These are phyloP conservation scores for Australoheros facetus DNA, from an alignment of 2,797 vertebrate species.

Conservation along the genomic window DNA sequence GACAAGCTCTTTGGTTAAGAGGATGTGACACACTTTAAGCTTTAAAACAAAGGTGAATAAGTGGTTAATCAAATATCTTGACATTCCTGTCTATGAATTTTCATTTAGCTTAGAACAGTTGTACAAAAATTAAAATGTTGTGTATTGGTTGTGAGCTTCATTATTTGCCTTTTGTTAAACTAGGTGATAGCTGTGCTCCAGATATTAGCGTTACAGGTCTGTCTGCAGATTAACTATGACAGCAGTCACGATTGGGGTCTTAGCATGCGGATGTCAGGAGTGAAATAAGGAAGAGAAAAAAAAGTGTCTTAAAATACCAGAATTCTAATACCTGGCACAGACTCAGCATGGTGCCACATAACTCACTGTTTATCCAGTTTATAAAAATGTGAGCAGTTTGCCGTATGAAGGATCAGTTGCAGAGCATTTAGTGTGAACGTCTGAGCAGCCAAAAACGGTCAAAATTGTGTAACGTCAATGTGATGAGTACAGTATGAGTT, in stretches of 20 bases:
- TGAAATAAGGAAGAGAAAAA: not conserved
- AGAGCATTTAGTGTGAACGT: accelerated
- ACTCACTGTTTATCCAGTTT: not conserved
- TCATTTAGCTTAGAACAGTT: not conserved
- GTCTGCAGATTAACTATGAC: not conserved
- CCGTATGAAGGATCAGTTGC: not conserved
- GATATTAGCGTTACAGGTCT: not conserved
- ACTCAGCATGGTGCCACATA: accelerated
- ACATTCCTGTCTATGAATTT: not conserved
- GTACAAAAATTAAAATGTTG: not conserved
- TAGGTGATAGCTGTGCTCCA: not conserved
- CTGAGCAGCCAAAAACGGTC: too few relatives aligned
- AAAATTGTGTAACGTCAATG: too few relatives aligned
- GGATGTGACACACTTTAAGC: accelerated
- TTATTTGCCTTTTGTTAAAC: not conserved
- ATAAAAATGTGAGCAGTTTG: not conserved
- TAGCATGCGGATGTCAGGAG: not conserved
- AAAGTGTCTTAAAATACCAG: not conserved
- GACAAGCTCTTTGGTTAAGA: not conserved
- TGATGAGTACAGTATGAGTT: slow-evolving; percentile 5
- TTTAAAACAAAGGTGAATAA: not conserved
- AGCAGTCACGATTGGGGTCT: not conserved
- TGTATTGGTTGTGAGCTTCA: not conserved
- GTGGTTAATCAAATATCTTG: not conserved
- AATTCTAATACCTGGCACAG: not conserved